Percentiles rank a stretch among this genome's conserved stretches.
These are phyloP conservation scores for Trinorchestia longiramus DNA, from an alignment of 1,140 invertebrate species.

Conservation along the genomic window DNA sequence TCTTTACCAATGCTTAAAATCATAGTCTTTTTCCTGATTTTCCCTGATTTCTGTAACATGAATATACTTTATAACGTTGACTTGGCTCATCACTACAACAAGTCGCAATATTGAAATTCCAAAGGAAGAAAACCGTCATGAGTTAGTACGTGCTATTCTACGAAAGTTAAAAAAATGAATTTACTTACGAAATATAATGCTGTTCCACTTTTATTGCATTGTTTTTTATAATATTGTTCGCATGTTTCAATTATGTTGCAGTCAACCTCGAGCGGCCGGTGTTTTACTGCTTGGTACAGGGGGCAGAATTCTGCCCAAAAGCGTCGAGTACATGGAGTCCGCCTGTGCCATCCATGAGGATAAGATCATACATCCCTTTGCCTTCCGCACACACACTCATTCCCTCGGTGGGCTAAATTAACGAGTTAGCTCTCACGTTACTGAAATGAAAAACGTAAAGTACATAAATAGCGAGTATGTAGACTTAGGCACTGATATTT, in stretches of 20 bases:
- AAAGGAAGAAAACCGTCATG: too few species aligned
- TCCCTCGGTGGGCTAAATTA: constrained; percentile 77
- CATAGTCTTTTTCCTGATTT: too few species aligned
- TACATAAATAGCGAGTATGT: background rate
- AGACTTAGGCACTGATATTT: background rate
- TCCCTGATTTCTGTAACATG: too few species aligned
- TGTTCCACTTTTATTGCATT: too few species aligned
- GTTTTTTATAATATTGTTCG: too few species aligned
- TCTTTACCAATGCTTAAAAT: too few species aligned
- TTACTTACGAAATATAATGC: too few species aligned
- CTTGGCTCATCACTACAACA: too few species aligned
- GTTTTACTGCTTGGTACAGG: constrained; percentile 87
- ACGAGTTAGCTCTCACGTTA: background rate
- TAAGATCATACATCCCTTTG: constrained; percentile 92
- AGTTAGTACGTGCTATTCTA: too few species aligned
- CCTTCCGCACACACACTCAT: constrained; percentile 95
- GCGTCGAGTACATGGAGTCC: constrained; percentile 87
- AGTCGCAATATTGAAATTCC: too few species aligned
- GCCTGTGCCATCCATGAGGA: constrained; percentile 85
- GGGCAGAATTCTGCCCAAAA: constrained; percentile 80
- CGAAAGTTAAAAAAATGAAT: too few species aligned
- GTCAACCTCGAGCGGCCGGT: constrained; percentile 84
- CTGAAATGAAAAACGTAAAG: background rate
- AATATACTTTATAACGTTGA: too few species aligned
- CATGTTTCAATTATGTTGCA: constrained; percentile 67